phyloP scores from a whole-genome alignment of 2,797 vertebrate species.

The Eleutherodactylus coqui region DNA sequence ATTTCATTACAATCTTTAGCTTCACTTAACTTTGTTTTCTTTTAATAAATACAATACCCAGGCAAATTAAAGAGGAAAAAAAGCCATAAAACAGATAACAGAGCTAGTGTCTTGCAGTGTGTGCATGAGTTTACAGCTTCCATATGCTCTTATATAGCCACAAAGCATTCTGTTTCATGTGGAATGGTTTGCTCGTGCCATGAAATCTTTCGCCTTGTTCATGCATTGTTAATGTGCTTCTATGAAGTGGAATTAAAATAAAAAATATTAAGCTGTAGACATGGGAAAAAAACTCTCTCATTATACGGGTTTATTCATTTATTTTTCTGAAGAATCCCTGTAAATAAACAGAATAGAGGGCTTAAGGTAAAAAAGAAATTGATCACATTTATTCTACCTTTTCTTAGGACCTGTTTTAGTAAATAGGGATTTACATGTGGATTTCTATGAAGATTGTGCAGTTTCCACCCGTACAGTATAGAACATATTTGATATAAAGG shows the following conservation, averaged over 20 bases:
- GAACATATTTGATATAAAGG: no score
- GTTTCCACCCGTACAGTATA: no score
- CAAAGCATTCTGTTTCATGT: constrained; percentile 21
- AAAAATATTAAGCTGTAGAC: background rate
- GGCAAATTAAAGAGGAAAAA: constrained; percentile 48
- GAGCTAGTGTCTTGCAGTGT: background rate
- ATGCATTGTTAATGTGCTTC: constrained; percentile 1
- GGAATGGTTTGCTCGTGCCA: constrained; percentile 7
- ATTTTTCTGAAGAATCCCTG: background rate
- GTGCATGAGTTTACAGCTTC: background rate
- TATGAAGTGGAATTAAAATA: background rate
- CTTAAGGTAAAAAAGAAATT: background rate
- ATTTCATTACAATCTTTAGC: constrained; percentile 55
- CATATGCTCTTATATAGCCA: background rate
- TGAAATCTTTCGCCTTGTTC: constrained; percentile 19
- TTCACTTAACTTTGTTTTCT: constrained; percentile 56
- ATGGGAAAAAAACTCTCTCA: background rate
- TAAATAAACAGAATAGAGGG: background rate
- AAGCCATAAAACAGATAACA: constrained; percentile 40
- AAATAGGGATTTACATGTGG: no score
- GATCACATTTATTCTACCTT: no score
- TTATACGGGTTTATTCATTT: background rate
- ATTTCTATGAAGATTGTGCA: no score
- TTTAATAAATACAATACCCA: constrained; percentile 51
- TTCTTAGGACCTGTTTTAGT: no score